These are phyloP conservation scores for Antheraea assamensis DNA, from an alignment of 2,888 invertebrate species.

Conservation along the genomic window DNA sequence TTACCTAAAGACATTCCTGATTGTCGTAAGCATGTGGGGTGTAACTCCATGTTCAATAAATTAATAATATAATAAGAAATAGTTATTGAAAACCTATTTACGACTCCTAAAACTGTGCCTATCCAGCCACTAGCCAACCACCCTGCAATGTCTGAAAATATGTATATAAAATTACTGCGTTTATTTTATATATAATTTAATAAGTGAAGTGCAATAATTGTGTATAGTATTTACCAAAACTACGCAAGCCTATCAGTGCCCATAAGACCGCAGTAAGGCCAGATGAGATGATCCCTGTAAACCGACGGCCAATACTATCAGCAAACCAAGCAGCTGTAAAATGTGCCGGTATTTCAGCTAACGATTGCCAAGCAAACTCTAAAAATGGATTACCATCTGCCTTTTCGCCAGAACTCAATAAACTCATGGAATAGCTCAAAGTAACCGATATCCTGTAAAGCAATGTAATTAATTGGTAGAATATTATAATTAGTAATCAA, in stretches of 20 bases:
- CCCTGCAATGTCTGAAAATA: constrained; percentile 32
- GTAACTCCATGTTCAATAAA: constrained; percentile 84
- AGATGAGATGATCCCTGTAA: constrained; percentile 46
- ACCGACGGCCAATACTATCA: constrained; percentile 55
- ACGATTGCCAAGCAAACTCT: constrained; percentile 84
- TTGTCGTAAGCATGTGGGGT: constrained; percentile 85
- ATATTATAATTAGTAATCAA: not conserved
- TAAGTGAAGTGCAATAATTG: not conserved
- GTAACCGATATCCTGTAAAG: constrained; percentile 72
- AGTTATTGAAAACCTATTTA: constrained; percentile 78
- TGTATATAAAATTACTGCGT: not conserved
- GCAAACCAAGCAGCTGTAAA: constrained; percentile 78
- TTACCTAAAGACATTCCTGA: constrained; percentile 84
- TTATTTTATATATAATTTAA: not conserved
- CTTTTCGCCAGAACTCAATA: constrained; percentile 75
- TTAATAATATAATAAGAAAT: constrained; percentile 82
- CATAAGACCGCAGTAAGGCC: constrained; percentile 44
- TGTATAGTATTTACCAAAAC: constrained; percentile 36
- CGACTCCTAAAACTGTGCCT: constrained; percentile 62
- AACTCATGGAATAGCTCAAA: constrained; percentile 75
- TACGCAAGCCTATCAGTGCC: constrained; percentile 42
- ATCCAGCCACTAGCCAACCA: constrained; percentile 50
- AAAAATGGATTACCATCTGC: constrained; percentile 85
- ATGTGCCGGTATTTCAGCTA: constrained; percentile 85
- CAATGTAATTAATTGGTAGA: not conserved